Evolutionary conservation across 2,797 vertebrate genomes (phyloP), one percentile per base, ranked within the genome.

Genomic region (Micromesistius poutassou): DNA sequence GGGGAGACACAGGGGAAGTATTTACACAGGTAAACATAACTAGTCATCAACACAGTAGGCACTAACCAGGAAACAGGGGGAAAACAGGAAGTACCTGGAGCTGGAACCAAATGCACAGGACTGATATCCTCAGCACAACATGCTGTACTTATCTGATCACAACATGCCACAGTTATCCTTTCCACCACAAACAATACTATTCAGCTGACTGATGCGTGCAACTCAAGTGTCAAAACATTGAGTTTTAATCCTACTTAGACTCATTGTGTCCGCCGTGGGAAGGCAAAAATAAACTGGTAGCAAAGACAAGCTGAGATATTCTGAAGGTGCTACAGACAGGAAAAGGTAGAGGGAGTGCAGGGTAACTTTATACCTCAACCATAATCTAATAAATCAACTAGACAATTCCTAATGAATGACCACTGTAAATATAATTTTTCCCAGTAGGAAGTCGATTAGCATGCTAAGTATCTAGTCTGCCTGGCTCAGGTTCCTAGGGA

Each of bases 361-460:
- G 62, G 7, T 68, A 28, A 68, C 62, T 68, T 68, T 28, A 68
- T 68, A 68, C 25, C 62, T 68, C 62, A 68, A 30, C 62, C 62
- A 68, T 68, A 68, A 68, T 68, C 62, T 12, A 28, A 68, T 68
- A 68, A 68, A 68, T 68, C 62, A 28, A 30, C 62, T 28, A 25
- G 62, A 66, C 62, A 68, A 68, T 28, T 68, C 62, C 62, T 68
- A 68, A 68, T 68, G 25, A 68, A 68, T 68, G 62, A 68, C 62
- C 62, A 68, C 62, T 68, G 62, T 68, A 68, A 68, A 68, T 68
- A 68, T 68, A 68, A 68, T 68, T 28, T 68, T 68, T n/a, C n/a
- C 62, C 62, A 68, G 62, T 68, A 68, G 62, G n/a, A 68, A 28
- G 62, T 12, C 62, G 9, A 68, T 68, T 68, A 68, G 62, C 7